Percentiles rank a stretch among this genome's conserved stretches.
phyloP scores from a whole-genome alignment of 64 coral and sea anemone species.

The Montipora foliosa region DNA sequence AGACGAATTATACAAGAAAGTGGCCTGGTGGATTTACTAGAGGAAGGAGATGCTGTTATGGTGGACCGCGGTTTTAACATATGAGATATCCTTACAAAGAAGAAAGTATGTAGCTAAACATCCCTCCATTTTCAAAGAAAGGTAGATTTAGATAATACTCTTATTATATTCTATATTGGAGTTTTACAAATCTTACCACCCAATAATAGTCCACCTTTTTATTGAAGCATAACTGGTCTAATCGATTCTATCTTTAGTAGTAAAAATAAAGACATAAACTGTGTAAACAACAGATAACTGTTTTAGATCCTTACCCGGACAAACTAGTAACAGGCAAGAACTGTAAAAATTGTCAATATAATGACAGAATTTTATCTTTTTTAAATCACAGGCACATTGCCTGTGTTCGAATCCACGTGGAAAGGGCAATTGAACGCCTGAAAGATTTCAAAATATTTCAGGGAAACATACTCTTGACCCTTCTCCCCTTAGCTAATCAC shows the following conservation, averaged over 20 bases:
- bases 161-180: slow-evolving; percentile 15
- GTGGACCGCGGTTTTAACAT: slow-evolving; percentile 53
- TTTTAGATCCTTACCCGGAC: slow-evolving; percentile 20
- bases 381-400: slow-evolving; percentile 9
- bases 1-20: slow-evolving; percentile 20
- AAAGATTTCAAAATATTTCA: slow-evolving; percentile 30
- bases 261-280: neutral
- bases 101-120: slow-evolving; percentile 62
- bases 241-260: neutral
- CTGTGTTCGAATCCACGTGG: slow-evolving; percentile 7
- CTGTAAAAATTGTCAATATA: neutral
- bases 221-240: neutral
- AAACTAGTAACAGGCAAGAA: slow-evolving; percentile 15
- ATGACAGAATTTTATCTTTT: neutral
- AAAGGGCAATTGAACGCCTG: too few species aligned
- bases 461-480: too few species aligned
- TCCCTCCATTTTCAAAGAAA: slow-evolving; percentile 32
- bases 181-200: slow-evolving; percentile 5
- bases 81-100: slow-evolving; percentile 66
- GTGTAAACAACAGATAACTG: neutral
- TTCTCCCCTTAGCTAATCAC: too few species aligned
- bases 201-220: slow-evolving; percentile 4
- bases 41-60: slow-evolving; percentile 1
- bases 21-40: slow-evolving; percentile 10
- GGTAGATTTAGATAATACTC: slow-evolving; percentile 14